These are phyloP conservation scores for Linnaemya vulpina DNA, from an alignment of 2,888 invertebrate species.

Conservation along the genomic window DNA sequence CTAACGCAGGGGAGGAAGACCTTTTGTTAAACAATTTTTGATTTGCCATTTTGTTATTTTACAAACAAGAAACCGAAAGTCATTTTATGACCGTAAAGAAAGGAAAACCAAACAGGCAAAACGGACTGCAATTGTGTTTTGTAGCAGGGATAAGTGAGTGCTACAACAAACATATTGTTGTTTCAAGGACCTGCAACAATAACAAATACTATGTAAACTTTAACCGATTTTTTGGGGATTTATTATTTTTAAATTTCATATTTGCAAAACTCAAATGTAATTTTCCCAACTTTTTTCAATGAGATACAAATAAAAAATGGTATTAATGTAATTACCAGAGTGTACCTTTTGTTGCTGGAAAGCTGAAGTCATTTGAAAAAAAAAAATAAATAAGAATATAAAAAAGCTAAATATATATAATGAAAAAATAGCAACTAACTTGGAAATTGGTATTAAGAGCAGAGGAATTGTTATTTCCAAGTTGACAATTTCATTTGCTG, in stretches of 20 bases:
- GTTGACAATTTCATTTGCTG: slow-evolving; percentile 71
- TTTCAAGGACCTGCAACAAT: slow-evolving; percentile 50
- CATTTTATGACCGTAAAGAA: slow-evolving; percentile 28
- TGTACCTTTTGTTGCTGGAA: slow-evolving; percentile 50
- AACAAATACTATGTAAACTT: slow-evolving; percentile 38
- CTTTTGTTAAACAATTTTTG: slow-evolving; percentile 60
- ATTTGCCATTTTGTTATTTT: slow-evolving; percentile 67
- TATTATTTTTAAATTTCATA: slow-evolving; percentile 15
- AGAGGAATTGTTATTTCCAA: slow-evolving; percentile 55
- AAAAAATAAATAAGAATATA: background rate
- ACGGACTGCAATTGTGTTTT: slow-evolving; percentile 38
- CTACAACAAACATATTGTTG: slow-evolving; percentile 50
- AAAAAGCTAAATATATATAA: background rate
- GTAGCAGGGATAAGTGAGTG: slow-evolving; percentile 46
- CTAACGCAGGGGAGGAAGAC: background rate
- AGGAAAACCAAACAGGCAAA: background rate
- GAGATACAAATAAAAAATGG: background rate
- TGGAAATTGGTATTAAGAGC: slow-evolving; percentile 60
- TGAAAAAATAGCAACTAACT: slow-evolving; percentile 45
- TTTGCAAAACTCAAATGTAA: slow-evolving; percentile 2
- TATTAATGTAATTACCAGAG: slow-evolving; percentile 56
- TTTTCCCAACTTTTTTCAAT: background rate
- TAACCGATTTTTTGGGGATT: slow-evolving; percentile 13
- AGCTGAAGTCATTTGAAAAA: slow-evolving; percentile 27
- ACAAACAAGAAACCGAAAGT: slow-evolving; percentile 58